Base-by-base conservation (phyloP, 2,888 invertebrate genomes). In the Melipona bicolor region DNA sequence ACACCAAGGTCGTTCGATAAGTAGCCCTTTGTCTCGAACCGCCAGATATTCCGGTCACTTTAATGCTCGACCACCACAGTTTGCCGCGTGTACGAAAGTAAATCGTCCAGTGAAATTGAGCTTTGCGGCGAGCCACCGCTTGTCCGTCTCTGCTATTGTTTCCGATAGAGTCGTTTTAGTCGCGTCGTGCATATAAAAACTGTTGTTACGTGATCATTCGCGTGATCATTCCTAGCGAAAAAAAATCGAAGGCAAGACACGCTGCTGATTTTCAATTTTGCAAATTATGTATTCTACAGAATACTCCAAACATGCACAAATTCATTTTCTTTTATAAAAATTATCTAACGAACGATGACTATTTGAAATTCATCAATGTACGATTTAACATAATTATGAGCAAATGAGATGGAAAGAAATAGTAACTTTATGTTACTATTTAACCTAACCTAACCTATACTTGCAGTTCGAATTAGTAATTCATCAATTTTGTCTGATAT, bases 1-100 rank as follows among this genome's bases (percentile, higher is more conserved):
- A 54, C 61, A 36, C 54, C 70, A 76, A 67, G 83, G 71, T 49
- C 19, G 61, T 62, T 52, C 49, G 50, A 62, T 67, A 69, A 70
- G 61, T 69, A 72, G 49, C 32, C 27, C 43, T 52, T 77, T 68
- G 71, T 43, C 43, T 69, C 61, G 17, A 54, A 50, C 59, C 19
- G 5, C 32, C 17, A 32, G 69, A 21, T 27, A 27, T 59, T 69
- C 24, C 59, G 49, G 24, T 70, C 15, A 27, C 59, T 67, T n/a
- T 36, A 68, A 52, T 62, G 43, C 75, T 61, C 32, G 24, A 36
- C 17, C 19, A 49, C 13, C 27, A 36, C 6, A 49, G 21, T 49
- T 61, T 4, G 13, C 32, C 21, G 11, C 15, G 15, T n/a, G n/a
- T 11, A 36, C 2, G 6, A 9, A n/a, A 50, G 21, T 15, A 32